phyloP scores from a whole-genome alignment of 2,888 invertebrate genomes.

The Latrodectus elegans region DNA sequence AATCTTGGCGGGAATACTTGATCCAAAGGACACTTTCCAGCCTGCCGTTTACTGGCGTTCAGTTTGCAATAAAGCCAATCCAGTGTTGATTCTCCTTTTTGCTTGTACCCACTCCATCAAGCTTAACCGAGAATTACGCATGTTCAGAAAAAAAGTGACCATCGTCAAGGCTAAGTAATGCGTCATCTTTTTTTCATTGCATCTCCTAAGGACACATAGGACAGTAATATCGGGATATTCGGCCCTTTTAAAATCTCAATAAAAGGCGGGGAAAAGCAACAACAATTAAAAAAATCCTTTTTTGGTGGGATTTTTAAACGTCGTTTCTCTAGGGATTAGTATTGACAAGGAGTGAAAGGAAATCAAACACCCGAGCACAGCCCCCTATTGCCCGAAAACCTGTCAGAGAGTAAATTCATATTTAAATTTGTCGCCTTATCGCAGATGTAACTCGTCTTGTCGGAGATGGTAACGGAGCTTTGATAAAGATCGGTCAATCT shows the following conservation, averaged over 20 bases:
- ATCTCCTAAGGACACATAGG: not conserved
- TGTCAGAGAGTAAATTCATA: conserved; percentile 47
- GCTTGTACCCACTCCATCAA: conserved; percentile 41
- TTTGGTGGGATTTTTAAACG: conserved; percentile 7
- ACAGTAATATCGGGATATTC: too few relatives aligned
- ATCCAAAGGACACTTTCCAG: too few relatives aligned
- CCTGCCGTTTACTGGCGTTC: too few relatives aligned
- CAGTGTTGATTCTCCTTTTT: not conserved
- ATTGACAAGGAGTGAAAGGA: conserved; percentile 51
- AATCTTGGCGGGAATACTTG: too few relatives aligned
- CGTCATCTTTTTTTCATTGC: not conserved
- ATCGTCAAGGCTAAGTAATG: conserved; percentile 37
- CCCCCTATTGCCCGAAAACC: conserved; percentile 18
- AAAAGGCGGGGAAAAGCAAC: conserved; percentile 30
- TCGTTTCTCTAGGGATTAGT: conserved; percentile 25
- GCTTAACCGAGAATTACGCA: conserved; percentile 56
- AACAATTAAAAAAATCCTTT: conserved; percentile 22
- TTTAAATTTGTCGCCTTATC: conserved; percentile 48
- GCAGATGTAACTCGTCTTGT: conserved; percentile 53
- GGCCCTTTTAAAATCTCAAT: conserved; percentile 1
- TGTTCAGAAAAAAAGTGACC: conserved; percentile 54
- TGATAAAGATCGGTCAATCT: conserved; percentile 54
- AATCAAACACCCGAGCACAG: conserved; percentile 24
- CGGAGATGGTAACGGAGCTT: conserved; percentile 10
- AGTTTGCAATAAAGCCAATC: too few relatives aligned